phyloP scores from a whole-genome alignment of 2,888 invertebrate species.

The Hyppa rectilinea region DNA sequence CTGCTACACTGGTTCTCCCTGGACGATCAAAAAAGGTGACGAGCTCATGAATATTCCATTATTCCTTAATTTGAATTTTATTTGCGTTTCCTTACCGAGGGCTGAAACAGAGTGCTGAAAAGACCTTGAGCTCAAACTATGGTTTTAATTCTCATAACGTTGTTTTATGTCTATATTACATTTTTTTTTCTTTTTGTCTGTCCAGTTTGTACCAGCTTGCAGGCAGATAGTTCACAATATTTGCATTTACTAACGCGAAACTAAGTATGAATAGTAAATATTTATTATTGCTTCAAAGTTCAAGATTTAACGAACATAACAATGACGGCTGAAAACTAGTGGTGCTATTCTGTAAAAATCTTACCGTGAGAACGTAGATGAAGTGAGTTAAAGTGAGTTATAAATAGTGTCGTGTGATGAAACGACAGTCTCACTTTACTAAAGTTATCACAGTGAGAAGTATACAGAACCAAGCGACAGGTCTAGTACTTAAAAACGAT shows the following conservation, averaged over 20 bases:
- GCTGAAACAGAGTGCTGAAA: conserved; percentile 10
- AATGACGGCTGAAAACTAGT: too few relatives aligned
- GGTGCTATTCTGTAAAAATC: too few relatives aligned
- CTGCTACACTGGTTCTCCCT: conserved; percentile 47
- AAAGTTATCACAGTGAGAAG: too few relatives aligned
- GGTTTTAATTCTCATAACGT: conserved; percentile 10
- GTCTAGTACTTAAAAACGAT: too few relatives aligned
- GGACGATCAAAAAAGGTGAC: conserved; percentile 53
- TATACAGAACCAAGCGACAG: too few relatives aligned
- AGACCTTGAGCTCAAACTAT: conserved; percentile 1
- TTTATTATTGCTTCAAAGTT: background rate
- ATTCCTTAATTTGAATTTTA: conserved; percentile 50
- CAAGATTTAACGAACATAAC: background rate
- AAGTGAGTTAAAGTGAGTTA: too few relatives aligned
- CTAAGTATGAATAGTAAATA: background rate
- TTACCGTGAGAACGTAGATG: too few relatives aligned
- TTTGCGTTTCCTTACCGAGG: conserved; percentile 43
- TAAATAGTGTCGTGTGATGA: too few relatives aligned
- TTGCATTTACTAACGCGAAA: background rate
- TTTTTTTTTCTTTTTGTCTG: too few relatives aligned
- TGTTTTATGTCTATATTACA: too few relatives aligned
- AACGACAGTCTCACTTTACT: too few relatives aligned
- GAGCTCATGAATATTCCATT: conserved; percentile 59
- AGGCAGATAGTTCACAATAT: background rate
- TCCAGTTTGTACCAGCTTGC: background rate